Base-by-base conservation (phyloP, 2,797 vertebrate genomes). In the Paramormyrops hopkinsi region DNA sequence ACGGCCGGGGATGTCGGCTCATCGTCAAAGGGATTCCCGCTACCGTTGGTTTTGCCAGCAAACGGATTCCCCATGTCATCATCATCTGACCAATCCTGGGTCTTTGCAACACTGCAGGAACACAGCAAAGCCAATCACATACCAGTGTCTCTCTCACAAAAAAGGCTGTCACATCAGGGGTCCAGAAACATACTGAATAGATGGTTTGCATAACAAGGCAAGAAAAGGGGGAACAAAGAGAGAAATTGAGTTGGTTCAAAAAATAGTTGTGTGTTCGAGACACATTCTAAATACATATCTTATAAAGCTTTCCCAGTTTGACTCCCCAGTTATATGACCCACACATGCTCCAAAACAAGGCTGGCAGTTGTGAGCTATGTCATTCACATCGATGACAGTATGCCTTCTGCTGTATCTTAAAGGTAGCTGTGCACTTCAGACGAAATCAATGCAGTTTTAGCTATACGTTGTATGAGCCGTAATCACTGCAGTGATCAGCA, bases 21-120 rank as follows among this genome's bases (percentile, higher is more conserved):
- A 0, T 99, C 98, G 17, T 98, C 99, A 62, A 99, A 99, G 0
- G 99, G 99, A 91, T 99, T 99, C 1, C 97, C 96, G 4, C 99
- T 97, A 4, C 97, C 97, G 0, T 97, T 98, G 62, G 97, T 90
- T 17, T 97, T 96, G n/a, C 89, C 94, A 79, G 96, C 95, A 79
- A 98, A 98, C 89, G 99, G 98, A 11, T 98, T 98, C 51, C 94
- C 96, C 0, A 96, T 94, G 90, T 99, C 65, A 17, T 73, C 98
- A 22, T 99, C 98, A 2, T 99, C 98, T 0, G 98, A 99, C 96
- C 96, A 98, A 53, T 99, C 98, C 83, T 96, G 95, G 69, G 95
- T 96, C 94, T 98, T 99, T 93, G 98, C 97, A n/a, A 92, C 94
- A 90, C 96, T 98, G 96, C 96, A 96, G 88, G 62, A 14, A 89